Evolutionary conservation across 2,888 invertebrate species (phyloP), one percentile per base, ranked within the genome.

Genomic region (Nomada hirtipes): DNA sequence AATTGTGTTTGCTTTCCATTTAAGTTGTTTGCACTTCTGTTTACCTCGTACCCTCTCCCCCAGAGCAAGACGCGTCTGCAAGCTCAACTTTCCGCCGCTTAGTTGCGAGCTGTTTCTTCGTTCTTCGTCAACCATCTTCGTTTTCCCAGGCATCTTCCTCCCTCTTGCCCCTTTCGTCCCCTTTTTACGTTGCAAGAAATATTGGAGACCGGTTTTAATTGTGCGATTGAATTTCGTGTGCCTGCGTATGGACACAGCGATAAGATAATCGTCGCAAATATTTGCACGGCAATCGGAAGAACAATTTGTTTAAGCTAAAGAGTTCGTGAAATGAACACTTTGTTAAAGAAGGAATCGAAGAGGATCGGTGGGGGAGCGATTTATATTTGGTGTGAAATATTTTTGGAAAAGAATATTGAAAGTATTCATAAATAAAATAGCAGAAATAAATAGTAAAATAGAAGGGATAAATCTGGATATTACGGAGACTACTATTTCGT

Each of bases 1-100:
- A 91, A 92, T 92, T 92, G 89, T 89, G 90, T 92, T 92, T 92
- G 91, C 90, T 90, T 91, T 92, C 88, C 91, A 91, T 92, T 91
- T 89, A 91, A 92, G 90, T 91, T 91, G 91, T 92, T 92, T 92
- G 91, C 90, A 84, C 86, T 83, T 84, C 87, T 89, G 91, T 92
- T 92, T 90, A 90, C 91, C 89, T 88, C 89, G 76, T 73, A 57
- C 57, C 76, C 76, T 72, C 74, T 69, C 72, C 73, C 55, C 76
- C 74, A 63, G 29, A 59, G 79, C 80, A 71, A 85, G 85, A 84
- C 81, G 73, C 77, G 84, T 79, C 85, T 82, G 36, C 71, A 75
- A 73, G 80, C 84, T 86, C 85, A 79, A 74, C 81, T 83, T 80
- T 77, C 77, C 55, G 55, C 44, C 77, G 68, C 75, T 55, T 64